Conservation (phyloP, 2,888 invertebrate genomes). For the Himalopsyche japonica region DNA sequence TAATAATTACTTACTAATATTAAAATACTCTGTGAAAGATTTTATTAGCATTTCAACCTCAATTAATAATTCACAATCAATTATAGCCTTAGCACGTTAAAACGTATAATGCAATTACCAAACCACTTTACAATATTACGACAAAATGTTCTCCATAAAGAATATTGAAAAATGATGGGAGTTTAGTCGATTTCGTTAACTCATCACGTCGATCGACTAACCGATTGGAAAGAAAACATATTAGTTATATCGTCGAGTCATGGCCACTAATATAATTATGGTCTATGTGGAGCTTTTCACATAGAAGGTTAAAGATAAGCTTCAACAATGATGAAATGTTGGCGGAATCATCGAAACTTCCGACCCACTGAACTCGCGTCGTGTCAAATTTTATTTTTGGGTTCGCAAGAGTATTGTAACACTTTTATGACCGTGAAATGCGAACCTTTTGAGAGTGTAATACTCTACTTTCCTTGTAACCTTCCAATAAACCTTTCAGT, state of each 20-base stretch:
- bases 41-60: no score
- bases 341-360: conserved; percentile 5
- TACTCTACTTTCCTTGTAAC: background rate
- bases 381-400: background rate
- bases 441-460: background rate
- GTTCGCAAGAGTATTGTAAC: conserved; percentile 15
- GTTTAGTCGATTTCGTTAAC: no score
- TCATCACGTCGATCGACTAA: background rate
- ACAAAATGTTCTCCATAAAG: background rate
- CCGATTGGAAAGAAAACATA: background rate
- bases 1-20: no score
- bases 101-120: background rate
- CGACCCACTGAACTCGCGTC: conserved; percentile 17
- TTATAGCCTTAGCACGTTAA: no score
- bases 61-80: no score
- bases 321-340: background rate
- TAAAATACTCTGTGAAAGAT: no score
- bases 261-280: background rate
- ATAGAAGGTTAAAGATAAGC: background rate
- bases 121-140: background rate
- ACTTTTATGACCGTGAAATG: conserved; percentile 17
- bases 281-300: background rate
- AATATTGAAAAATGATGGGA: background rate
- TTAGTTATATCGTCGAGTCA: background rate
- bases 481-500: background rate